Conservation (phyloP, 2,888 invertebrate species). For the Pachycephus smyrnensis region DNA sequence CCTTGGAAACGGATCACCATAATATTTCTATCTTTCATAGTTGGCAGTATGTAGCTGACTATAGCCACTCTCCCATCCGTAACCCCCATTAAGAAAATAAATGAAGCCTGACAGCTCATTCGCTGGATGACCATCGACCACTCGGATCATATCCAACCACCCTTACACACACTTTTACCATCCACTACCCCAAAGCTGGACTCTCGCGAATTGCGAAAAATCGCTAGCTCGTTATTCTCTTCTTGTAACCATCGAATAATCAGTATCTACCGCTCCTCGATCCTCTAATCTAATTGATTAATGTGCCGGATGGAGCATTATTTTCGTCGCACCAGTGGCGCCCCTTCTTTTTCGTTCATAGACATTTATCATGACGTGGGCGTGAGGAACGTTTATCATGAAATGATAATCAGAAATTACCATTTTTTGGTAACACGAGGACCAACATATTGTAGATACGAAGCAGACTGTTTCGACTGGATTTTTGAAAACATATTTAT, state of each 20-base stretch:
- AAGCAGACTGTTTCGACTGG: no score
- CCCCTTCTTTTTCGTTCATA: neutral
- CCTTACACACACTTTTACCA: neutral
- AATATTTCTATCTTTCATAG: constrained; percentile 15
- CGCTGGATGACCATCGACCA: constrained; percentile 14
- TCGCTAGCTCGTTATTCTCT: neutral
- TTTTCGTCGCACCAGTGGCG: neutral
- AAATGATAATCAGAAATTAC: no score
- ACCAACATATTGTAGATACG: no score
- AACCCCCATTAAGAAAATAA: constrained; percentile 15
- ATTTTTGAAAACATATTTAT: no score
- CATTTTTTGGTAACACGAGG: no score
- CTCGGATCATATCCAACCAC: constrained; percentile 5
- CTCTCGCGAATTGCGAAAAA: constrained; percentile 6
- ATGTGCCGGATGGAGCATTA: neutral
- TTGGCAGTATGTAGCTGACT: neutral
- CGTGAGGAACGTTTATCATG: neutral
- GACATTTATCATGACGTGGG: neutral
- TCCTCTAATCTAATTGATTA: constrained; percentile 1
- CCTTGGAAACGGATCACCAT: constrained; percentile 4
- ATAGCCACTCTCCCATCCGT: constrained; percentile 2
- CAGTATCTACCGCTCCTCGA: neutral
- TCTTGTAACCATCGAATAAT: constrained; percentile 2
- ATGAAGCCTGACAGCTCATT: constrained; percentile 20
- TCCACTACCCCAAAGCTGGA: no score